These are phyloP conservation scores for Prolemur simus DNA, from an alignment of 2,113 vertebrate genomes.

Conservation along the genomic window DNA sequence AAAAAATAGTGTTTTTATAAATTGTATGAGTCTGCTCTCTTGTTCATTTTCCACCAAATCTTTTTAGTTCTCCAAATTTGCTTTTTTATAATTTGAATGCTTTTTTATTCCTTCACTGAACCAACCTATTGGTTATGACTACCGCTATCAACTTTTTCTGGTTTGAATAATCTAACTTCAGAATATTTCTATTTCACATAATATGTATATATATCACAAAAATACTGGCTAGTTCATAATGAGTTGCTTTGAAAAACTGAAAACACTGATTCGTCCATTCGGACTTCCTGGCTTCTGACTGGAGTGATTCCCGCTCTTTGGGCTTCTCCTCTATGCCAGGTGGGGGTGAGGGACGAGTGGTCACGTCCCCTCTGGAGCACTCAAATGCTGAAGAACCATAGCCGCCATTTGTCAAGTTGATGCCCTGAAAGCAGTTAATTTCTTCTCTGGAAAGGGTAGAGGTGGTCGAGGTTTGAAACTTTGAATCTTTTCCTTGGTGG, in stretches of 20 bases:
- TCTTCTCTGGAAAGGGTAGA: neutral
- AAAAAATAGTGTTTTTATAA: neutral
- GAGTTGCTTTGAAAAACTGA: neutral
- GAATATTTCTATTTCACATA: no score
- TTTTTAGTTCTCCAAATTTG: neutral
- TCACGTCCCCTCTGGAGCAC: accelerated
- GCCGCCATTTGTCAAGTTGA: accelerated
- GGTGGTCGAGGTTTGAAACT: neutral
- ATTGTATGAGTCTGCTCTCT: neutral
- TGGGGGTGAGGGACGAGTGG: accelerated
- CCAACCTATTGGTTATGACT: neutral
- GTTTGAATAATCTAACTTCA: neutral
- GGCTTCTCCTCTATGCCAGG: neutral
- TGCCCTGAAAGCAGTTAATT: accelerated
- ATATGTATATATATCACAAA: neutral
- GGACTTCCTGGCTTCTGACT: accelerated
- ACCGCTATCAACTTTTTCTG: neutral
- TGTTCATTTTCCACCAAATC: neutral
- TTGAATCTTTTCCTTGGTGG: neutral
- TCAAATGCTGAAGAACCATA: accelerated
- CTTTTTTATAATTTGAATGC: neutral
- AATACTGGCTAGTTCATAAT: neutral
- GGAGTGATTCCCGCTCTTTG: neutral
- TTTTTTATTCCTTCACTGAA: neutral
- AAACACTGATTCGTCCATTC: no score